phyloP scores from a whole-genome alignment of 2,797 vertebrate genomes.

The Apogon hyalosoma region DNA sequence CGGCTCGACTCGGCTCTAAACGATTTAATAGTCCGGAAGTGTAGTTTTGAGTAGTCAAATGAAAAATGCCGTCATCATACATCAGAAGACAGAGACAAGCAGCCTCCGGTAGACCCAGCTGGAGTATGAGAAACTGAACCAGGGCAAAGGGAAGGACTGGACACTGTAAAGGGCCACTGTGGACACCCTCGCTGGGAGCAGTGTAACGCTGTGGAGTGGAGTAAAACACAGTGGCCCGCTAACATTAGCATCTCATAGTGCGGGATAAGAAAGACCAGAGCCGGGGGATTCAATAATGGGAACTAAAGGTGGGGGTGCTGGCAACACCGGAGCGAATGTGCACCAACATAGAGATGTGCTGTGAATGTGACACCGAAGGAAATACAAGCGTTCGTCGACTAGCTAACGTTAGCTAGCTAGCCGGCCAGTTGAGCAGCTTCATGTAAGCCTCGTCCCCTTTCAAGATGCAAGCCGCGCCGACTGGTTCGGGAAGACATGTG shows the following conservation, averaged over 20 bases:
- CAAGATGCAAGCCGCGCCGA: slow-evolving; percentile 16
- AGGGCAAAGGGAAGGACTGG: neutral
- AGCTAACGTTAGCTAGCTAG: slow-evolving; percentile 50
- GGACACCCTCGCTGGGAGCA: slow-evolving; percentile 1
- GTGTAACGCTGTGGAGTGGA: slow-evolving; percentile 21
- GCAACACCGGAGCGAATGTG: slow-evolving; percentile 31
- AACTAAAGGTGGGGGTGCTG: slow-evolving; percentile 34
- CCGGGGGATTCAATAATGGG: slow-evolving; percentile 14
- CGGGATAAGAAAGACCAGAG: neutral
- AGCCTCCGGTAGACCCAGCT: slow-evolving; percentile 22
- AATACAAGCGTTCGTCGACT: slow-evolving; percentile 25
- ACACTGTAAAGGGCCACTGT: slow-evolving; percentile 15
- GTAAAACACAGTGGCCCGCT: slow-evolving; percentile 37
- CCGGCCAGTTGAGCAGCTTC: slow-evolving; percentile 17
- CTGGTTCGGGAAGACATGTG: slow-evolving; percentile 11
- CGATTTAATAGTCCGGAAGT: slow-evolving; percentile 78
- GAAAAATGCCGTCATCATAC: slow-evolving; percentile 41
- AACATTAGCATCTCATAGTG: slow-evolving; percentile 3
- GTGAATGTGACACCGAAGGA: slow-evolving; percentile 47
- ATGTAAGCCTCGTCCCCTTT: slow-evolving; percentile 12
- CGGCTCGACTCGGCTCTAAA: slow-evolving; percentile 12
- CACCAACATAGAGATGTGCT: slow-evolving; percentile 47
- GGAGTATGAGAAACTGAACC: slow-evolving; percentile 12
- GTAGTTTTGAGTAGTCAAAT: slow-evolving; percentile 43
- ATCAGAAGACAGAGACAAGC: slow-evolving; percentile 7